phyloP scores from a whole-genome alignment of 1,140 invertebrate species.

The Dinoponera quadriceps region DNA sequence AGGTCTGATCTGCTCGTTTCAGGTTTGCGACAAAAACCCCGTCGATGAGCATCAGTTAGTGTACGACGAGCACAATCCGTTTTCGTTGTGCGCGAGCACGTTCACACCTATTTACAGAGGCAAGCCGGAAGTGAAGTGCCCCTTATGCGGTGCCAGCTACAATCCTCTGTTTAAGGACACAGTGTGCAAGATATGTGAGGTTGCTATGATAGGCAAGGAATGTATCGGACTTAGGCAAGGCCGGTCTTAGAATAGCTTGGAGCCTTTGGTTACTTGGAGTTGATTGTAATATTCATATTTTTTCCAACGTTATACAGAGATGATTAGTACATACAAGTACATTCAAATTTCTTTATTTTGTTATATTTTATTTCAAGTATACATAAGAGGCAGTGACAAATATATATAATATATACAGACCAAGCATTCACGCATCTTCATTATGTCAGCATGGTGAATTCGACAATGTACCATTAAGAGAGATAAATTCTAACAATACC shows the following conservation, averaged over 20 bases:
- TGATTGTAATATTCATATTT: too few relatives aligned
- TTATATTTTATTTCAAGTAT: constrained; percentile 10
- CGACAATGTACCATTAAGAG: too few relatives aligned
- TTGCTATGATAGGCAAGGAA: constrained; percentile 97
- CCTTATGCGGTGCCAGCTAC: constrained; percentile 96
- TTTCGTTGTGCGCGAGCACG: constrained; percentile 95
- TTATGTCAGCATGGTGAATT: too few relatives aligned
- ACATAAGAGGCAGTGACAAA: too few relatives aligned
- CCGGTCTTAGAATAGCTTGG: too few relatives aligned
- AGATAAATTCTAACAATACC: too few relatives aligned
- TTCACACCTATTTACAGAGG: constrained; percentile 98
- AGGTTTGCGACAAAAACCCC: constrained; percentile 97
- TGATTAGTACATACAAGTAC: too few relatives aligned
- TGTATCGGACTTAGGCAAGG: constrained; percentile 90
- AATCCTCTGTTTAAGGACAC: constrained; percentile 94
- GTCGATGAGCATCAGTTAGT: constrained; percentile 94
- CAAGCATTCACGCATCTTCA: too few relatives aligned
- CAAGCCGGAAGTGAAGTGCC: constrained; percentile 97
- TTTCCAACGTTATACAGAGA: too few relatives aligned
- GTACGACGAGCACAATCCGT: constrained; percentile 99
- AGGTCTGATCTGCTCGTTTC: constrained; percentile 64
- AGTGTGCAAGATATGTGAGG: constrained; percentile 94
- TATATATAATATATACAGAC: too few relatives aligned
- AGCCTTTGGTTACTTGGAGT: too few relatives aligned
- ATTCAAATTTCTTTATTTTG: constrained; percentile 21